Base-by-base conservation (phyloP, 2,113 vertebrate species). In the Hylia prasina region DNA sequence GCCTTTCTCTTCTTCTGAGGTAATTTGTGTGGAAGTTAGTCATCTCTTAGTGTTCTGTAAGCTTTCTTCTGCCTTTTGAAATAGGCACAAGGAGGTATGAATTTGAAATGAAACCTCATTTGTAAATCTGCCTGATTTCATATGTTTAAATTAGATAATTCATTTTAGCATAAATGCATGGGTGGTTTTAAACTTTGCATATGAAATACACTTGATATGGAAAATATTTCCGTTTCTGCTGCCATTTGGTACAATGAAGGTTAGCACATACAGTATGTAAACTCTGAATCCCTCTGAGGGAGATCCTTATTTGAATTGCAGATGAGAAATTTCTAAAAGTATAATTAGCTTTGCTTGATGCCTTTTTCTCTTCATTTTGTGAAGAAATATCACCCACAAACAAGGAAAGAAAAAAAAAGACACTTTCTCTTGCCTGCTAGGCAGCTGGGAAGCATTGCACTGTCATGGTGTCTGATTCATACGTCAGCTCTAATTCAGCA, bases 291-390 rank as follows among this genome's bases (percentile, higher is more conserved):
- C 53, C 75, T 94, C 75, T 94, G 50, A 94, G 94, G 89, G 87
- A 96, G 92, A 90, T 90, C 69, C 87, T 91, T 72, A 94, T 96
- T 96, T 96, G 82, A 96, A 96, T 96, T 96, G 93, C 50, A 97
- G 57, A 97, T 93, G 47, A 84, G 82, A 91, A 96, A 78, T 66
- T 96, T 94, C 95, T 96, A 70, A 95, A 95, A 95, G 89, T 91
- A 93, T 93, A 96, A 97, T 96, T 97, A 97, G 84, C 54, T 92
- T 96, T 76, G 9, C 75, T 81, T 82, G 78, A 66, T 97, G 82
- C 71, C 30, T 93, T 80, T 93, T 90, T 57, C 39, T 77, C 17
- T 27, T 85, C 28, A 40, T 61, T 89, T 51, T 77, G 33, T 71
- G 47, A 87, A 95, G 65, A 95, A 93, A 42, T 81, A 71, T 80